Conservation (phyloP, 2,797 vertebrate species). For the Eremophila alpestris region DNA sequence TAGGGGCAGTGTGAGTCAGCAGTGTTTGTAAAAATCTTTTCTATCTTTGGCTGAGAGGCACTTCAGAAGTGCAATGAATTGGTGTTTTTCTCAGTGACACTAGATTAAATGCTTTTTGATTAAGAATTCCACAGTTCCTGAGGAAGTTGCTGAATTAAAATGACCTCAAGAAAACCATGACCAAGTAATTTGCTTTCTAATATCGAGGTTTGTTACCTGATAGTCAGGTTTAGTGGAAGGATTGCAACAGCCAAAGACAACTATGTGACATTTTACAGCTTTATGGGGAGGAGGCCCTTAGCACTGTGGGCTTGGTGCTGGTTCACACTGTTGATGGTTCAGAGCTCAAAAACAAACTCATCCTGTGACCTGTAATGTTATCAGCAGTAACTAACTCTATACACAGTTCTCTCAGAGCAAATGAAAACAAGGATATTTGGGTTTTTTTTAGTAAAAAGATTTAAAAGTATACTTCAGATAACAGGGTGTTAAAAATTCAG, state of each 20-base stretch:
- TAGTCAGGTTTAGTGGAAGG: background rate
- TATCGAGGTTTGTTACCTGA: background rate
- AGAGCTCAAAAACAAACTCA: background rate
- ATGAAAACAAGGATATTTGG: background rate
- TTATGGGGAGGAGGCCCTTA: background rate
- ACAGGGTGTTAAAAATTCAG: background rate
- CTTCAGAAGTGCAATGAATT: background rate
- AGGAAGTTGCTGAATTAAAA: background rate
- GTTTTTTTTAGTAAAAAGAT: background rate
- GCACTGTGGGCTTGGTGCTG: background rate
- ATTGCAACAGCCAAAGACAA: background rate
- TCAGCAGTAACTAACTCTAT: background rate
- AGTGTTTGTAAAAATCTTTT: background rate
- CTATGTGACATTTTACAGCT: background rate
- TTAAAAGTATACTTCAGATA: background rate
- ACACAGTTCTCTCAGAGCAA: background rate
- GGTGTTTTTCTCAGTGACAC: background rate
- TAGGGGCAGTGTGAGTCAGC: background rate
- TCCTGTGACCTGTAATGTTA: background rate
- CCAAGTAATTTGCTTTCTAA: background rate
- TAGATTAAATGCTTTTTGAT: background rate
- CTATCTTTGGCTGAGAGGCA: background rate
- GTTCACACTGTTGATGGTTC: background rate
- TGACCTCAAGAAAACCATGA: background rate
- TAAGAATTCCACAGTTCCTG: background rate